phyloP scores from a whole-genome alignment of 2,888 invertebrate genomes.

The Branchinecta sandiegonensis region DNA sequence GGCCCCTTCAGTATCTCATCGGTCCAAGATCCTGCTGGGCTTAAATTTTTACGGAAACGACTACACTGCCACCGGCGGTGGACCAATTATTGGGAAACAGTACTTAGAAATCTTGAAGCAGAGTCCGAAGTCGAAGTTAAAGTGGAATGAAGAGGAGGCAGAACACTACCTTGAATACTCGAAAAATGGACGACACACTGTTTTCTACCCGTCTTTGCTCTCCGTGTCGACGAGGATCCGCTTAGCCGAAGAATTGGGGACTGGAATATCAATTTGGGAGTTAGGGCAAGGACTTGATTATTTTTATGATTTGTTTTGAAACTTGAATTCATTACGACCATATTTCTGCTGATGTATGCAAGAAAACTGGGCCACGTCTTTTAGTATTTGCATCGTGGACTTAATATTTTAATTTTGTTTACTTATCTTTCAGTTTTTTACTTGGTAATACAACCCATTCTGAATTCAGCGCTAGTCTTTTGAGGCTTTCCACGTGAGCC shows the following conservation, averaged over 20 bases:
- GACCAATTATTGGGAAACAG: constrained; percentile 61
- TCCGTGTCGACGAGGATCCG: constrained; percentile 67
- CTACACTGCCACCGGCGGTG: constrained; percentile 64
- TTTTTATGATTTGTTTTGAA: constrained; percentile 73
- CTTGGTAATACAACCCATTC: too few species aligned
- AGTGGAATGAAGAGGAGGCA: constrained; percentile 57
- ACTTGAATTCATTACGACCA: too few species aligned
- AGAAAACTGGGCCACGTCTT: too few species aligned
- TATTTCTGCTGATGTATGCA: too few species aligned
- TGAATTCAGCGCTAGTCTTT: too few species aligned
- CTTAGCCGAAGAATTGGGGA: constrained; percentile 59
- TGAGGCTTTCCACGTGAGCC: too few species aligned
- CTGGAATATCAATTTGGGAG: constrained; percentile 86
- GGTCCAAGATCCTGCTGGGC: constrained; percentile 68
- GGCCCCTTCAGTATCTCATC: constrained; percentile 46
- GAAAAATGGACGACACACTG: constrained; percentile 57
- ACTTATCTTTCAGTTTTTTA: too few species aligned
- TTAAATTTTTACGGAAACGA: constrained; percentile 88
- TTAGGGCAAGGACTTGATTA: constrained; percentile 89
- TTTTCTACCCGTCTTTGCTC: constrained; percentile 77
- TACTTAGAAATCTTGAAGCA: constrained; percentile 59
- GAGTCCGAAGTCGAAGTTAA: constrained; percentile 52
- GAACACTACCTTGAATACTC: constrained; percentile 75
- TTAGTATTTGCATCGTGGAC: too few species aligned
- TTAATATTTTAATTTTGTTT: too few species aligned